Evolutionary conservation across 2,113 vertebrate genomes (phyloP), one percentile per base, ranked within the genome.

Genomic region (Procavia capensis): DNA sequence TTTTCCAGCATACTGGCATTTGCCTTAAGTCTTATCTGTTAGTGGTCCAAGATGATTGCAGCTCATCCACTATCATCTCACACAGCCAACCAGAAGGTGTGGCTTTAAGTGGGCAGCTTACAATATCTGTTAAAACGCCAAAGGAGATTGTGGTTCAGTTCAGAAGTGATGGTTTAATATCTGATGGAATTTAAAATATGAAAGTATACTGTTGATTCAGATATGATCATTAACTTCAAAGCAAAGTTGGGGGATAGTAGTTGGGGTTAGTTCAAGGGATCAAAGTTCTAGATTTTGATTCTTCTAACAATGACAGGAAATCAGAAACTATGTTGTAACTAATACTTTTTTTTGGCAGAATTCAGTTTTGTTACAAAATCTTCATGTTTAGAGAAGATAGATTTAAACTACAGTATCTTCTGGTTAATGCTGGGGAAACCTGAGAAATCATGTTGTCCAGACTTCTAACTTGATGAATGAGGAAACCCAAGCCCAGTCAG

Each of bases 141-240:
- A 88, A 84, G n/a, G n/a, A 61, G 6, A 61, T 0, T 14, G 2
- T 16, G 47, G 36, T 84, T 75, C 0, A 1, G 70, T 75, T 88
- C 17, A 50, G 74, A 85, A 27, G n/a, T 29, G 61, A 2, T 43
- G 27, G 54, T 63, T 63, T 54, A 91, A 27, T 54, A 61, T 68
- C 45, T 31, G 45, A 24, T 7, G 41, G 20, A 75, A 85, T 17
- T 85, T 47, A 93, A 88, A 88, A 25, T 20, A 85, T n/a, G 75
- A 63, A 68, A n/a, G 43, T 75, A 54, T 96, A 22, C 25, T 76
- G 76, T 88, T 59, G n/a, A 76, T 57, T 75, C 80, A 80, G 80
- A 88, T 80, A 57, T 3, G 57, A 81, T 76, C n/a, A 91, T 20
- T 54, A 70, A n/a, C 31, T 85, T 64, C 6, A 85, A 91, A 85